These are phyloP conservation scores for Meda fulgida DNA, from an alignment of 2,797 vertebrate genomes.

Conservation along the genomic window DNA sequence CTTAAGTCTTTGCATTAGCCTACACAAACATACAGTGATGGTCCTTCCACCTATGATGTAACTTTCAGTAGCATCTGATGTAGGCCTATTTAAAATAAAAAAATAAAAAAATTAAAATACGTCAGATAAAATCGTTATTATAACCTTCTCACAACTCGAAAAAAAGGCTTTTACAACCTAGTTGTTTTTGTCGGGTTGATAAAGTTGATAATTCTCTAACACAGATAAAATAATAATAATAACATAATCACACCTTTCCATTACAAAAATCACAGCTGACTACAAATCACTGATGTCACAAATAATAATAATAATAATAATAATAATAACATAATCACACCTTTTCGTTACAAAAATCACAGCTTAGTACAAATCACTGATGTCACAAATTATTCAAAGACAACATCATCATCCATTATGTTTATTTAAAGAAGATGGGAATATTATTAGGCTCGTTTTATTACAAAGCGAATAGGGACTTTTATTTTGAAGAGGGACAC, in stretches of 20 bases:
- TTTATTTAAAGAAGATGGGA: not conserved
- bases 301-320: too few species aligned
- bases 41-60: not conserved
- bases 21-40: not conserved
- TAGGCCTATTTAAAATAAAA: too few species aligned
- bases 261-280: not conserved
- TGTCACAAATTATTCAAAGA: not conserved
- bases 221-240: not conserved
- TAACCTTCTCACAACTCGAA: not conserved
- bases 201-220: not conserved
- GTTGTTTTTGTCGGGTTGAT: not conserved
- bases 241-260: not conserved
- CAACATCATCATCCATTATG: not conserved
- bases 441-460: not conserved
- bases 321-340: not conserved
- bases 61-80: not conserved
- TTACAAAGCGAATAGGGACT: not conserved
- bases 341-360: not conserved
- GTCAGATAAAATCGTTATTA: not conserved
- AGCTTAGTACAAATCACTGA: not conserved
- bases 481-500: slow-evolving; percentile 27
- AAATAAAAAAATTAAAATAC: not conserved
- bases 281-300: not conserved
- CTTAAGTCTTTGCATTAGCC: not conserved
- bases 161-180: not conserved